Base-by-base conservation (phyloP, 2,888 invertebrate genomes). In the Gibbula magus region DNA sequence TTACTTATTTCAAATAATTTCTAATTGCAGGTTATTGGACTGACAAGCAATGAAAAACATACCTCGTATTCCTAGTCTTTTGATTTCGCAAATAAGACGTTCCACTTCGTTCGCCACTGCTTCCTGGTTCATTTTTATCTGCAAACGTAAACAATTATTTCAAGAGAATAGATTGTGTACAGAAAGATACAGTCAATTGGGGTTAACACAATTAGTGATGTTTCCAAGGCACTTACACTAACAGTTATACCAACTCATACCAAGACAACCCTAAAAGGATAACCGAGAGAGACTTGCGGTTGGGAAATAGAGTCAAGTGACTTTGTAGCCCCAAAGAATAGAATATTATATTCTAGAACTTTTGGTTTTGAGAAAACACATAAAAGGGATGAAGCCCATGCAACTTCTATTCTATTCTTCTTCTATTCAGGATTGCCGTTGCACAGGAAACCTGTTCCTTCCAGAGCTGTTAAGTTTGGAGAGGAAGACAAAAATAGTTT, bases 81-180 rank as follows among this genome's bases (percentile, higher is more conserved):
- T 83, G 0, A 91, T 89, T 79, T 88, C 89, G 20, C 83, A 83
- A 20, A 88, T 81, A 53, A 91, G 82, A 0, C 89, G 80, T 4
- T 79, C 61, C 0, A 91, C 84, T 83, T 91, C 91, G 78, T 89
- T 86, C 22, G 86, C 87, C 20, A 91, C 91, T n/a, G n/a, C n/a
- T n/a, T n/a, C n/a, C n/a, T n/a, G n/a, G 86, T 91, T 88, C 91
- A 91, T 91, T 4, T n/a, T 22, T 35, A 73, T 70, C 67, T 75
- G 25, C 29, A 29, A 67, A 67, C 29, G 16, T n/a, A n/a, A 1
- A 74, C 4, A 39, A n/a, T n/a, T n/a, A n/a, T n/a, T 32, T 5
- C n/a, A n/a, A 39, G 45, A 39, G 2, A 32, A 35, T 39, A 73
- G 2, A 73, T n/a, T 3, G 73, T 25, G 32, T 20, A 35, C 20